phyloP scores from a whole-genome alignment of 2,113 vertebrate species.

The Neotragus moschatus region DNA sequence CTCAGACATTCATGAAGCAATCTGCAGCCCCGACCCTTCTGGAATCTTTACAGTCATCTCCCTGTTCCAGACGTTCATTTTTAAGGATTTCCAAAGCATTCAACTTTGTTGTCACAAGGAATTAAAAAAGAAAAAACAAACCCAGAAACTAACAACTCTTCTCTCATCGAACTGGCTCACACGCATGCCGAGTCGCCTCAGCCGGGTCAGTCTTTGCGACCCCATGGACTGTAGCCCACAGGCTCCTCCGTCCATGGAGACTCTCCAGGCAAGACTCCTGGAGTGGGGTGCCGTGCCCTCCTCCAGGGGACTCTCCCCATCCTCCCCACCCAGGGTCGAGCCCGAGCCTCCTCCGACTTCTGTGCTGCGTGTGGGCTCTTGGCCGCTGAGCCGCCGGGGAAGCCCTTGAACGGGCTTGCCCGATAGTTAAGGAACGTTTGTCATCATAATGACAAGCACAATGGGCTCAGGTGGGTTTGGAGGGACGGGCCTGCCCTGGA shows the following conservation, averaged over 20 bases:
- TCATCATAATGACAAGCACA: not conserved
- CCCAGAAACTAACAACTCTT: not conserved
- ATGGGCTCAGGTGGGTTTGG: not conserved
- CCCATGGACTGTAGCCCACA: not conserved
- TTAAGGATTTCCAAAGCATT: not conserved
- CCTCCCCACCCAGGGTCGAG: not conserved
- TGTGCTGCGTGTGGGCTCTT: fast-evolving
- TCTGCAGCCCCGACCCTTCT: not conserved
- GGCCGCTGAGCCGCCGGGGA: fast-evolving
- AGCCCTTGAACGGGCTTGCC: not conserved
- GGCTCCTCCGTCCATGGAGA: not conserved
- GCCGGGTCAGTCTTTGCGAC: not conserved
- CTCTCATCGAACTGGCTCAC: not conserved
- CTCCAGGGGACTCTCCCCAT: not conserved
- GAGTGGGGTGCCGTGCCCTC: not conserved
- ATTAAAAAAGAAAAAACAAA: not conserved
- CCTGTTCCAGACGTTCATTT: not conserved
- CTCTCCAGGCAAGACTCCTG: not conserved
- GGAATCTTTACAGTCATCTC: not conserved
- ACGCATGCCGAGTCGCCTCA: not conserved
- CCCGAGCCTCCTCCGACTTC: not conserved
- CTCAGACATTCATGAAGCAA: not conserved
- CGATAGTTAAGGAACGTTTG: not conserved
- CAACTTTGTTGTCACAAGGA: not conserved
- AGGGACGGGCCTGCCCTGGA: not conserved